Percentiles rank a stretch among this genome's conserved stretches.
Evolutionary conservation across 1,140 invertebrate species (phyloP).

Genomic region (Drosophila eugracilis): DNA sequence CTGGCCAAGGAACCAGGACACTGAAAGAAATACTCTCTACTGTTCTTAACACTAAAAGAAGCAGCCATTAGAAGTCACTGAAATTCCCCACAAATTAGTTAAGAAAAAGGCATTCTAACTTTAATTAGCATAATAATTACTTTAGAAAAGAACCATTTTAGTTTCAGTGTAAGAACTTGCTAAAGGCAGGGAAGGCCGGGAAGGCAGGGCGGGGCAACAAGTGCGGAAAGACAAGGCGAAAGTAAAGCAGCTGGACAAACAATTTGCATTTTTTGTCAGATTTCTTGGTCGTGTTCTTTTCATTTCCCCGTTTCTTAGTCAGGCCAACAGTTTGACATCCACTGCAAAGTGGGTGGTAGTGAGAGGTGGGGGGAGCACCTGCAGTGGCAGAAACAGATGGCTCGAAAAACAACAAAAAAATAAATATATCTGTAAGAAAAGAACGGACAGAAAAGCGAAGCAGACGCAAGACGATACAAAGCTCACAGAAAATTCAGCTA

Average conservation of each 20-base stretch:
- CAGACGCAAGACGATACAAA: slow-evolving; percentile 10
- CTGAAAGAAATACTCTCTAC: not conserved
- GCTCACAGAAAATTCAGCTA: slow-evolving; percentile 11
- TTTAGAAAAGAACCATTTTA: no score
- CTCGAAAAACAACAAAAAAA: not conserved
- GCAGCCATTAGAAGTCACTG: no score
- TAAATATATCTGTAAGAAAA: not conserved
- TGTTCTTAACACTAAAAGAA: not conserved
- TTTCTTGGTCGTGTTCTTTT: slow-evolving; percentile 11
- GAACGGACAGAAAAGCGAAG: not conserved
- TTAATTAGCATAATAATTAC: no score
- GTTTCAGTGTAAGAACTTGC: slow-evolving; percentile 1
- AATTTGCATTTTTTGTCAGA: slow-evolving; percentile 47
- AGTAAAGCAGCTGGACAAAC: slow-evolving; percentile 62
- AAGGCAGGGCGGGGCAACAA: slow-evolving; percentile 10
- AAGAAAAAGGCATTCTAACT: no score
- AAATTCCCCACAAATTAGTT: no score
- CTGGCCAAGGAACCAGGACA: not conserved
- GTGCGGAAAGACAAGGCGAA: slow-evolving; percentile 44
- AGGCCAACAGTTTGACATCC: slow-evolving; percentile 34
- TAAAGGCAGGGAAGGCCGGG: not conserved
- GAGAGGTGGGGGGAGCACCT: slow-evolving; percentile 11
- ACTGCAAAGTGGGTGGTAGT: slow-evolving; percentile 10
- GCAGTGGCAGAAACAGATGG: slow-evolving; percentile 11
- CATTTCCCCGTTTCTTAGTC: slow-evolving; percentile 2